Percentiles rank a stretch among this genome's conserved stretches.
These are phyloP conservation scores for Caenorhabditis panamensis DNA, from an alignment of 2,888 invertebrate genomes.

Conservation along the genomic window DNA sequence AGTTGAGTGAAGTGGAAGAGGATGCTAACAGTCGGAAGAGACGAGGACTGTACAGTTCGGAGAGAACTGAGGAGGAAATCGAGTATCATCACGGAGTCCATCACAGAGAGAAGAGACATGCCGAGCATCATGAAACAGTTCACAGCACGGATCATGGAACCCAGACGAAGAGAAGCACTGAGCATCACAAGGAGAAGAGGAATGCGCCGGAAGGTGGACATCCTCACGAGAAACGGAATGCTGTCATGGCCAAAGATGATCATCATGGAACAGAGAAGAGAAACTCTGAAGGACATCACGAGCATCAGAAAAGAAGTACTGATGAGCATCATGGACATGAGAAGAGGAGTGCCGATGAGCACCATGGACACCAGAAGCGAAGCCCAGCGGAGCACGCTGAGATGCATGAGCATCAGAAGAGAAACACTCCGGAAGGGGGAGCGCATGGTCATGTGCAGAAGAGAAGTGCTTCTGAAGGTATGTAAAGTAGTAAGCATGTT, in stretches of 20 bases:
- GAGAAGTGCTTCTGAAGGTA: slow-evolving; percentile 33
- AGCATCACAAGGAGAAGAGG: slow-evolving; percentile 14
- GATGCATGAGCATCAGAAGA: slow-evolving; percentile 41
- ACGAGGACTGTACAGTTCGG: slow-evolving; percentile 54
- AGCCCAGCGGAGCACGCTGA: slow-evolving; percentile 22
- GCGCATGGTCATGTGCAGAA: slow-evolving; percentile 33
- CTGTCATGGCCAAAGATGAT: slow-evolving; percentile 19
- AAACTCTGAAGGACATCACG: slow-evolving; percentile 27
- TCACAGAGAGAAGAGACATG: slow-evolving; percentile 40
- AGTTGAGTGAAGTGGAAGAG: slow-evolving; percentile 45
- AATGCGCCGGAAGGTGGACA: background rate
- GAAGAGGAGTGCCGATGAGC: slow-evolving; percentile 26
- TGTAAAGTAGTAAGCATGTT: background rate
- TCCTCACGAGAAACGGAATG: slow-evolving; percentile 21
- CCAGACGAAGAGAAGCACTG: slow-evolving; percentile 8
- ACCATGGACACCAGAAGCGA: slow-evolving; percentile 28
- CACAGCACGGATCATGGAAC: slow-evolving; percentile 7
- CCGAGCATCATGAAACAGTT: slow-evolving; percentile 39
- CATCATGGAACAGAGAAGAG: slow-evolving; percentile 34
- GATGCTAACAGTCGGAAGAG: slow-evolving; percentile 26
- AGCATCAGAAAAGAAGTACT: slow-evolving; percentile 24
- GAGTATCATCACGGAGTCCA: slow-evolving; percentile 44
- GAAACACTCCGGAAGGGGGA: slow-evolving; percentile 12
- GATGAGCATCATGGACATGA: slow-evolving; percentile 34
- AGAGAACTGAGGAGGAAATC: slow-evolving; percentile 47